Base-by-base conservation (phyloP, 2,888 invertebrate species). In the Xylota segnis region DNA sequence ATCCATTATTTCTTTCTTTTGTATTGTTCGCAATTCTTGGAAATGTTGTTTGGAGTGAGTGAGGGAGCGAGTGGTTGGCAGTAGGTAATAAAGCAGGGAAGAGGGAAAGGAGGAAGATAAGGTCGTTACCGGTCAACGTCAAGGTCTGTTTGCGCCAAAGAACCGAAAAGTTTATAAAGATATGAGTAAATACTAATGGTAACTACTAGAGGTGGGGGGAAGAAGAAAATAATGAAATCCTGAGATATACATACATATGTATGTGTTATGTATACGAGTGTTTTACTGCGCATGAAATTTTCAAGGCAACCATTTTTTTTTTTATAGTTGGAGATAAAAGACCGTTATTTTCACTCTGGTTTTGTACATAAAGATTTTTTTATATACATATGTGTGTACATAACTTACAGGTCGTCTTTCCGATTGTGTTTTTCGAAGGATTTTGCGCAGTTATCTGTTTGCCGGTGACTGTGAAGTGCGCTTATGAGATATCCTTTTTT, bases 101-200 rank as follows among this genome's bases (percentile, higher is more conserved):
- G 9, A 56, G 27, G 37, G n/a, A 47, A 56, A 47, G n/a, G 4
- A 18, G 23, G 10, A 54, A 83, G 61, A 56, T 61, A 78, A 84
- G 83, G 79, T 84, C 83, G 83, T 84, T 79, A 61, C 83, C 83
- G 83, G 83, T 84, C 79, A 84, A 70, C 83, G 63, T 84, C 84
- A 81, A 84, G 84, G 84, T 84, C 84, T 84, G 79, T 75, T 84
- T 75, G 81, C n/a, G 59, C 45, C 68, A 74, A 83, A 27, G 32
- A 72, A 23, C 23, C 18, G 45, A 37, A 66, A 43, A 63, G 16
- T 54, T 34, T 52, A 45, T n/a, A 45, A 37, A 79, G 23, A 23
- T 23, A 23, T 23, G 3, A 2, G 23, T 3, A 23, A 1, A 23
- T 23, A 3, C 23, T 23, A 23, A 23, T 23, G 23, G 23, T 1